Base-by-base conservation (phyloP, 2,797 vertebrate genomes). In the Mergus octosetaceus region DNA sequence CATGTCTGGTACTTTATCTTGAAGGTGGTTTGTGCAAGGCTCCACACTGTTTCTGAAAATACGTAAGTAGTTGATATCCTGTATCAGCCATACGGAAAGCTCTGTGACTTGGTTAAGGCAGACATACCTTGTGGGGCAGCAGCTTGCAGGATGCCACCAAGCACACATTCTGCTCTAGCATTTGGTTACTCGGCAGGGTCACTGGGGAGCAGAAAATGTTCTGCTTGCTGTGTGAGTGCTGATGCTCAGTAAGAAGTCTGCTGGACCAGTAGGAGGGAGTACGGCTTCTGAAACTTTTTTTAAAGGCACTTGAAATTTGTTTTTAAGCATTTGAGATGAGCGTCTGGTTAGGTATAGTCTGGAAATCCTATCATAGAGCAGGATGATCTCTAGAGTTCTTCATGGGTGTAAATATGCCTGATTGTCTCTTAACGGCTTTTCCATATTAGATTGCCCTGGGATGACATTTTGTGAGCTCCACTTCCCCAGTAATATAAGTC, bases 271-370 rank as follows among this genome's bases (percentile, higher is more conserved):
- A 61, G 58, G 43, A 76, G 45, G 53, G 38, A 28, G 25, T 15
- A 3, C 1, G 14, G 38, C 43, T 57, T n/a, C 32, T 12, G n/a
- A 54, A 56, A 9, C n/a, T 38, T n/a, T 57, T 21, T 27, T 17
- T 65, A 10, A 45, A 76, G 60, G 45, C 56, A 3, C 6, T 25
- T 60, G 53, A 11, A 0, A 3, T 69, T 71, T 73, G 28, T 41
- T 73, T 66, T 77, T 27, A 57, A 87, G 30, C 64, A 70, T 80
- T 85, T 76, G 91, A 60, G 38, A 62, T 73, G 68, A 93, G 32
- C 49, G 21, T 81, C 66, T 69, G 70, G 9, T 41, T 32, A 25
- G 41, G 56, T 38, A 5, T 9, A 38, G 24, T 49, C 77, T 92
- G 94, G 74, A 74, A 89, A 73, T 79, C 25, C 3, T 62, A 2